A percentile compares a stretch with the other conserved stretches of the same genome.
Evolutionary conservation across 2,113 vertebrate genomes (phyloP).

Genomic region (Sprattus sprattus): DNA sequence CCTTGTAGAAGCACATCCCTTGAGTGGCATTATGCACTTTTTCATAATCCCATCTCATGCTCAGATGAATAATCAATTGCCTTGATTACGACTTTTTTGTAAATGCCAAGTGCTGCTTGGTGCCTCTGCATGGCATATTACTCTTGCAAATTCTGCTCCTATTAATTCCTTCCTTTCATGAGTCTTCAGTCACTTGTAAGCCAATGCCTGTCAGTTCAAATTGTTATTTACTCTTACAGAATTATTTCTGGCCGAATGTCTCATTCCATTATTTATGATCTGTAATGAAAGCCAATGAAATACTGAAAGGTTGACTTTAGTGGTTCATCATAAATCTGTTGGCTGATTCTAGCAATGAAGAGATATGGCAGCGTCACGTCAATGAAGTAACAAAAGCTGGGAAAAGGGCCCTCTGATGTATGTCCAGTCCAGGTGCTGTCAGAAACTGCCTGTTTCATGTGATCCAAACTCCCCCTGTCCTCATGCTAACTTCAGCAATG

Average conservation of each 20-base stretch:
- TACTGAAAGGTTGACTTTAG: background rate
- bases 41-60: slow-evolving; percentile 65
- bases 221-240: slow-evolving; percentile 11
- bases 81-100: slow-evolving; percentile 70
- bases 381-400: background rate
- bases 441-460: slow-evolving; percentile 43
- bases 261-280: background rate
- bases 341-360: background rate
- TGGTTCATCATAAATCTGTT: background rate
- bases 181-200: slow-evolving; percentile 65
- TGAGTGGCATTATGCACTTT: slow-evolving; percentile 51
- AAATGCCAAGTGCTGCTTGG: slow-evolving; percentile 61
- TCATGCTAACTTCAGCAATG: slow-evolving; percentile 66
- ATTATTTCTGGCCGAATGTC: background rate
- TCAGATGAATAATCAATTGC: slow-evolving; percentile 71
- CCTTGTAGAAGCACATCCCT: slow-evolving; percentile 38
- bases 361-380: background rate
- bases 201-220: slow-evolving; percentile 42
- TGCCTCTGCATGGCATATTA: slow-evolving; percentile 69
- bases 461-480: slow-evolving; percentile 54
- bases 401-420: background rate
- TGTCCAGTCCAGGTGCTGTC: background rate
- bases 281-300: slow-evolving; percentile 15
- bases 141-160: slow-evolving; percentile 64
- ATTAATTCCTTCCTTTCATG: slow-evolving; percentile 74